These are phyloP conservation scores for Cenopis cana DNA, from an alignment of 2,888 invertebrate genomes.

Conservation along the genomic window DNA sequence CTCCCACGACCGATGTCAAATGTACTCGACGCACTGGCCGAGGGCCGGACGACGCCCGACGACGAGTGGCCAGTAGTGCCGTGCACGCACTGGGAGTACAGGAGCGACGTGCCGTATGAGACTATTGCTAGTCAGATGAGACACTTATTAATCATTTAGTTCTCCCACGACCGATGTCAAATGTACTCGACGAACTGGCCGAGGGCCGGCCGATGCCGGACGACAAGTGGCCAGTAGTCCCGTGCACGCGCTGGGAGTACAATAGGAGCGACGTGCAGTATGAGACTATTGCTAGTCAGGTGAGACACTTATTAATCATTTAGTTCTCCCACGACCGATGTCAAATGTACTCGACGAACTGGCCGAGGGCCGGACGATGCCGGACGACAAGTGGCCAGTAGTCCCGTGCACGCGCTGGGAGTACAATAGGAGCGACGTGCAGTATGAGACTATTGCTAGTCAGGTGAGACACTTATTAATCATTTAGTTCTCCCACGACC, in stretches of 20 bases:
- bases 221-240: constrained; percentile 88
- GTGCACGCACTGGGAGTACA: constrained; percentile 93
- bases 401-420: constrained; percentile 91
- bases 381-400: constrained; percentile 89
- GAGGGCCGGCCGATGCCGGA: constrained; percentile 86
- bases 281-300: constrained; percentile 93
- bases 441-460: constrained; percentile 93
- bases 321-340: constrained; percentile 83
- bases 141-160: too few species aligned
- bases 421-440: constrained; percentile 92
- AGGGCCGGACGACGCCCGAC: constrained; percentile 86
- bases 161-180: too few species aligned
- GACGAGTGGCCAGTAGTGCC: constrained; percentile 88
- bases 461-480: constrained; percentile 83
- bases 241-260: constrained; percentile 93
- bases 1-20: too few species aligned
- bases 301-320: too few species aligned
- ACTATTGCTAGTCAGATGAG: constrained; percentile 94
- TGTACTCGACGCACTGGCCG: constrained; percentile 86
- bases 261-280: constrained; percentile 93
- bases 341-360: constrained; percentile 63
- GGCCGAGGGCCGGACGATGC: constrained; percentile 87
- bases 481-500: constrained; percentile 68
- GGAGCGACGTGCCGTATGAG: constrained; percentile 91
- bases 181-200: constrained; percentile 86